phyloP scores from a whole-genome alignment of 2,797 vertebrate species.

The Eremophila alpestris region DNA sequence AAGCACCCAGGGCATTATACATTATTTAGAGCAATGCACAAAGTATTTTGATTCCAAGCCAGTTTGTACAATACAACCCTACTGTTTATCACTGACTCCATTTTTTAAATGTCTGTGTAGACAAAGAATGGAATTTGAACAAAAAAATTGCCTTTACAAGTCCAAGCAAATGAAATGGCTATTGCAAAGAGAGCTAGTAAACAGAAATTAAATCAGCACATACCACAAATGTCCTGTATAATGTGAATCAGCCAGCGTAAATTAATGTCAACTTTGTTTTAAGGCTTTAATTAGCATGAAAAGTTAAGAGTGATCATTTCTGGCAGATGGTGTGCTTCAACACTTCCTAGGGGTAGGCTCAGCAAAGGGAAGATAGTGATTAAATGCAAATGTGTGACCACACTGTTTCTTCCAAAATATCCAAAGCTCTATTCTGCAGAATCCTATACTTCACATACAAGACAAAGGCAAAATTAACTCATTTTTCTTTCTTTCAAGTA shows the following conservation, averaged over 20 bases:
- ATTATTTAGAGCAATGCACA: not conserved
- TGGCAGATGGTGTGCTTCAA: not conserved
- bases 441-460: not conserved
- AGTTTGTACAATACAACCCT: not conserved
- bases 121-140: constrained; percentile 11
- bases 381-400: not conserved
- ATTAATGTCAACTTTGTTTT: not conserved
- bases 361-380: not conserved
- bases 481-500: not conserved
- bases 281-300: constrained; percentile 2
- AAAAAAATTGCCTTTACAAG: not conserved
- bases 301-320: not conserved
- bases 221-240: not conserved
- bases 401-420: not conserved
- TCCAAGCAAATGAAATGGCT: not conserved
- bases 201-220: not conserved
- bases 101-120: not conserved
- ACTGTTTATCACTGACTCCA: not conserved
- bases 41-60: not conserved
- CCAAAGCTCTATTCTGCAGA: not conserved
- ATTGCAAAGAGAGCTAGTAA: not conserved
- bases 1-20: not conserved
- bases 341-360: not conserved
- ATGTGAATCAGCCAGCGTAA: not conserved
- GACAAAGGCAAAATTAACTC: not conserved